phyloP scores from a whole-genome alignment of 2,113 vertebrate genomes.

The Channa argus region DNA sequence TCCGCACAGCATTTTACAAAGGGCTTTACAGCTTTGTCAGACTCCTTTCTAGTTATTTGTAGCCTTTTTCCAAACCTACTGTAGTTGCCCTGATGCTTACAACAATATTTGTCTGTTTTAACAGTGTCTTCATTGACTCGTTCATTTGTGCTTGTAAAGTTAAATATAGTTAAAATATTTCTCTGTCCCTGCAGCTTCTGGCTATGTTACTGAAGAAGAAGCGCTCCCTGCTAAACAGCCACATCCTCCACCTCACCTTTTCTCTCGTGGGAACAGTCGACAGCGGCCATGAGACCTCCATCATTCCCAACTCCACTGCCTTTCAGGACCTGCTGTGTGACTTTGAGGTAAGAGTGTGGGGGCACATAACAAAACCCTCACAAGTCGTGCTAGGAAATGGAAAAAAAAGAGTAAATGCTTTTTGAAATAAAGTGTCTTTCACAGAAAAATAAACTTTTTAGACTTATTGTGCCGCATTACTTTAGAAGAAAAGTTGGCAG shows the following conservation, averaged over 20 bases:
- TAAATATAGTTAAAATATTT: not conserved
- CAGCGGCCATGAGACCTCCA: slow-evolving; percentile 97
- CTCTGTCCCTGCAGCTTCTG: slow-evolving; percentile 83
- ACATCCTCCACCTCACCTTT: slow-evolving; percentile 98
- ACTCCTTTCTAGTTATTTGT: no score
- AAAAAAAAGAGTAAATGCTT: not conserved
- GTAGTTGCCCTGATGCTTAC: no score
- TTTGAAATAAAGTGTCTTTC: not conserved
- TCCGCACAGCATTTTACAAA: no score
- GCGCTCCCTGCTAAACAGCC: slow-evolving; percentile 95
- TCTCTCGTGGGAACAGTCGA: slow-evolving; percentile 98
- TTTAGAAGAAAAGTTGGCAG: not conserved
- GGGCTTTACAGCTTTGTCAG: no score
- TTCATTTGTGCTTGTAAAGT: no score
- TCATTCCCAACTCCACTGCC: slow-evolving; percentile 97
- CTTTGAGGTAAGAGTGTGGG: slow-evolving; percentile 88
- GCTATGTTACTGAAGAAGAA: slow-evolving; percentile 99
- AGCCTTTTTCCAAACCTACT: no score
- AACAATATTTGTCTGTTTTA: no score
- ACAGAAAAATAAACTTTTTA: no score
- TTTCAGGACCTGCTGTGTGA: slow-evolving; percentile 99
- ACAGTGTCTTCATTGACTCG: no score
- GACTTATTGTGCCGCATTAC: no score
- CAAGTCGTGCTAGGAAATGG: no score
- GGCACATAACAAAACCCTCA: not conserved